A percentile compares a stretch with the other conserved stretches of the same genome.
Conservation (phyloP, 2,113 vertebrate species). For the Istiophorus platypterus region DNA sequence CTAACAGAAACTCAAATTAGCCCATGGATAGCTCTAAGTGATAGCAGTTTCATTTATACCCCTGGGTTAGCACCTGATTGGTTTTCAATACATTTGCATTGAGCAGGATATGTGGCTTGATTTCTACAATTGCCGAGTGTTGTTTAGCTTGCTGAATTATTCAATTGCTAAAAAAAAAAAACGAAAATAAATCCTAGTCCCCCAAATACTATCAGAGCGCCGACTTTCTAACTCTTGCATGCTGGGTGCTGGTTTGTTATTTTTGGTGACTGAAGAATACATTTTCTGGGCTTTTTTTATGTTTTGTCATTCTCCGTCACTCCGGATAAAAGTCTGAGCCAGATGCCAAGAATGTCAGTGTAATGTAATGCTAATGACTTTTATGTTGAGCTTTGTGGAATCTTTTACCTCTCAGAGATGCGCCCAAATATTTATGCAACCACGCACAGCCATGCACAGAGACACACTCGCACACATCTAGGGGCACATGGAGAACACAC, state of each 20-base stretch:
- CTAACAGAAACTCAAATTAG: neutral
- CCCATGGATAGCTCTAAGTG: neutral
- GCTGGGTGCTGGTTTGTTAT: neutral
- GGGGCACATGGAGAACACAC: slow-evolving; percentile 15
- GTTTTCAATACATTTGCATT: slow-evolving; percentile 37
- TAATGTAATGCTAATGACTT: slow-evolving; percentile 64
- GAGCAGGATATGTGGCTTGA: slow-evolving; percentile 28
- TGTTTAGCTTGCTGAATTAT: slow-evolving; percentile 46
- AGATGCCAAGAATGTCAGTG: slow-evolving; percentile 28
- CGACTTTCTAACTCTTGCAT: neutral
- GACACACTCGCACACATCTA: slow-evolving; percentile 4
- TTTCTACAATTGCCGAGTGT: slow-evolving; percentile 9
- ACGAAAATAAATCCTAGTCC: slow-evolving; percentile 25
- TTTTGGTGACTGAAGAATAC: slow-evolving; percentile 24
- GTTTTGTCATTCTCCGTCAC: slow-evolving; percentile 27
- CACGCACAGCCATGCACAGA: neutral
- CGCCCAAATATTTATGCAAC: slow-evolving; percentile 48
- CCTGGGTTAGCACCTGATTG: slow-evolving; percentile 17
- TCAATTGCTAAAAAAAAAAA: slow-evolving; percentile 29
- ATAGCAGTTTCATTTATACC: neutral
- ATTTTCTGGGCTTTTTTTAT: neutral
- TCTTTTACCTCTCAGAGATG: slow-evolving; percentile 43
- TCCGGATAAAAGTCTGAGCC: slow-evolving; percentile 29
- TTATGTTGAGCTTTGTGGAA: slow-evolving; percentile 43
- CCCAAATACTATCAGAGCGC: slow-evolving; percentile 32